Conservation (phyloP, 2,888 invertebrate genomes). For the Conomelus anceps region DNA sequence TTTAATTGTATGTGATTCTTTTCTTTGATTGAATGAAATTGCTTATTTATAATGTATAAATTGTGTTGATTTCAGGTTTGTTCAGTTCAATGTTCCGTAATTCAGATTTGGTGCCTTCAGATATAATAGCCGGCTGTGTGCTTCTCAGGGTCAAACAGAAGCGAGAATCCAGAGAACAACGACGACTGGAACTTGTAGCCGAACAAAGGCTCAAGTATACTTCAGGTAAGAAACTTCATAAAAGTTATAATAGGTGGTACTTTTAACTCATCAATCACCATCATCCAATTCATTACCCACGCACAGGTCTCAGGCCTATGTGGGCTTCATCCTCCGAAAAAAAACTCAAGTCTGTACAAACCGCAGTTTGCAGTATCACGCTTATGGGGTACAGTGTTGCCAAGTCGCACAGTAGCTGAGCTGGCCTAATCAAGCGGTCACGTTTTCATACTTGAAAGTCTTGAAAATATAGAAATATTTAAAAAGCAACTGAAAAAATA, state of each 20-base stretch:
- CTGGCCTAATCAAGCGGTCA: no score
- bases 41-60: neutral
- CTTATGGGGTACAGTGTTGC: no score
- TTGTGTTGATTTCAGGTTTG: constrained; percentile 47
- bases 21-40: neutral
- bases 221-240: constrained; percentile 45
- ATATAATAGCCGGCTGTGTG: constrained; percentile 79
- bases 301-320: no score
- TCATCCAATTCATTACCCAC: no score
- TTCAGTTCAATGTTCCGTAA: constrained; percentile 74
- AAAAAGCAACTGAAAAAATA: no score
- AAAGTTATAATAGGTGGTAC: neutral
- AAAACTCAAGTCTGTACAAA: no score
- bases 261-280: no score
- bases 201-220: constrained; percentile 62
- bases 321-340: no score
- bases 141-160: constrained; percentile 72
- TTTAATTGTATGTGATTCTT: constrained; percentile 5
- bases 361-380: no score
- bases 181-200: constrained; percentile 55
- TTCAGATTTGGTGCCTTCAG: constrained; percentile 80
- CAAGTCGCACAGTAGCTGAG: no score
- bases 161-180: constrained; percentile 62
- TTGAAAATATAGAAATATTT: no score
- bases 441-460: no score